Conservation (phyloP, 2,797 vertebrate genomes). For the Danio kyathit region DNA sequence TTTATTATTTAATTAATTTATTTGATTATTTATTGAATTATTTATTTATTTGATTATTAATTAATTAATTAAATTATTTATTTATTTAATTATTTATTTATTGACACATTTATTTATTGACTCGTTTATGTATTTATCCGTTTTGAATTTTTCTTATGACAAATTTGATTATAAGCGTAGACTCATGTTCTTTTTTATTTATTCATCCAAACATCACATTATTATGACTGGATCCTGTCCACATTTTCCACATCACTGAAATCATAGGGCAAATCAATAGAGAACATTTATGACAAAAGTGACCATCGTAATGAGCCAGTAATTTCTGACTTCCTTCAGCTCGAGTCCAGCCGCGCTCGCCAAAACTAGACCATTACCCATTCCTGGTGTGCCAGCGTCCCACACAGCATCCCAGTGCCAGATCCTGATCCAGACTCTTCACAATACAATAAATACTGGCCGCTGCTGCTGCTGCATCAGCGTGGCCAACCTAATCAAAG, state of each 20-base stretch:
- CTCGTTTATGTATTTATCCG: too few relatives aligned
- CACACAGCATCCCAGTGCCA: slow-evolving; percentile 44
- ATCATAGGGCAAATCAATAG: neutral
- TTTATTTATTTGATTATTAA: too few relatives aligned
- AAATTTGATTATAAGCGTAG: too few relatives aligned
- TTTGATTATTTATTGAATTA: too few relatives aligned
- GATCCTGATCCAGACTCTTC: slow-evolving; percentile 59
- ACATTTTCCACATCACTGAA: neutral
- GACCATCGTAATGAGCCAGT: slow-evolving; percentile 39
- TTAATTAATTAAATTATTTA: too few relatives aligned
- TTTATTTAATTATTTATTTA: too few relatives aligned
- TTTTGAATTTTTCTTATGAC: too few relatives aligned
- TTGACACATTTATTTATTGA: too few relatives aligned
- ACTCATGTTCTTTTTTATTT: too few relatives aligned
- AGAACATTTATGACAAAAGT: slow-evolving; percentile 30
- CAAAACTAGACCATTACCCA: slow-evolving; percentile 43
- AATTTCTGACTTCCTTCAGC: slow-evolving; percentile 30
- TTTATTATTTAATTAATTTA: too few relatives aligned
- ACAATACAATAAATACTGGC: slow-evolving; percentile 66
- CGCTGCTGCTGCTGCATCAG: slow-evolving; percentile 6
- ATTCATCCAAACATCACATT: too few relatives aligned
- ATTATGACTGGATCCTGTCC: too few relatives aligned
- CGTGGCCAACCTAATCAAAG: slow-evolving; percentile 26
- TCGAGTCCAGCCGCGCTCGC: slow-evolving; percentile 20
- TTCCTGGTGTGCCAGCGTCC: slow-evolving; percentile 44